Evolutionary conservation across 2,797 vertebrate genomes (phyloP).

Genomic region (Masticophis lateralis): DNA sequence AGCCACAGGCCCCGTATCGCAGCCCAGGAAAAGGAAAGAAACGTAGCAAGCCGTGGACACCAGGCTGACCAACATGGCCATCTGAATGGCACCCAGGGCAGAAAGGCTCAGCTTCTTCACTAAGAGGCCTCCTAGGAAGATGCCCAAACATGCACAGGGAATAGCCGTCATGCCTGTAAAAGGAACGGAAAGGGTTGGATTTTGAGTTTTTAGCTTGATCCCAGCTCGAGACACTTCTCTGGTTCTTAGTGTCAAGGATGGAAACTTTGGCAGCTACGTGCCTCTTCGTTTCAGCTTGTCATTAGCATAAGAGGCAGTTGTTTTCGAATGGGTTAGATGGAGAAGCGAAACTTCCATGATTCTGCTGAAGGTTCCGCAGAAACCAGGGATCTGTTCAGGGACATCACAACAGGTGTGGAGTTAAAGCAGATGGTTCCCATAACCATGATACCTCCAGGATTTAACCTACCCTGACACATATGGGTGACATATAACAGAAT

Average conservation of each 20-base stretch:
- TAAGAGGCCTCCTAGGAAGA: conserved; percentile 94
- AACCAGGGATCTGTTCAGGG: neutral
- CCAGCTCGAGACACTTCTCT: neutral
- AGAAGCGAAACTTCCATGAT: neutral
- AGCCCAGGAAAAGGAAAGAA: conserved; percentile 97
- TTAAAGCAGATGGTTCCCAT: neutral
- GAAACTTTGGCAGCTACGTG: too few relatives aligned
- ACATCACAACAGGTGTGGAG: neutral
- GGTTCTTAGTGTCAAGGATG: neutral
- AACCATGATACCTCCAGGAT: neutral
- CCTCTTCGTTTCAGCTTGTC: neutral
- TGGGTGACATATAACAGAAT: too few relatives aligned
- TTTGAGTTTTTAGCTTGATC: neutral
- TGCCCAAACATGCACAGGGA: conserved; percentile 95
- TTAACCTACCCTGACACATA: too few relatives aligned
- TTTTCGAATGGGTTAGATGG: neutral
- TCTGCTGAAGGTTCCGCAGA: neutral
- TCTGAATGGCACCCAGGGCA: conserved; percentile 91
- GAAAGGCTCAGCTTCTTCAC: conserved; percentile 97
- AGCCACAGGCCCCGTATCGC: conserved; percentile 92
- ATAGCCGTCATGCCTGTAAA: conserved; percentile 94
- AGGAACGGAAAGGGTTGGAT: neutral
- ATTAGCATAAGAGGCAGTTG: neutral
- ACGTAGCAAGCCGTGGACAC: conserved; percentile 95
- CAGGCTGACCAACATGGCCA: conserved; percentile 98